Percentiles rank a stretch among this genome's conserved stretches.
Conservation (phyloP, 2,797 vertebrate species). For the Odontamblyopus rebecca region DNA sequence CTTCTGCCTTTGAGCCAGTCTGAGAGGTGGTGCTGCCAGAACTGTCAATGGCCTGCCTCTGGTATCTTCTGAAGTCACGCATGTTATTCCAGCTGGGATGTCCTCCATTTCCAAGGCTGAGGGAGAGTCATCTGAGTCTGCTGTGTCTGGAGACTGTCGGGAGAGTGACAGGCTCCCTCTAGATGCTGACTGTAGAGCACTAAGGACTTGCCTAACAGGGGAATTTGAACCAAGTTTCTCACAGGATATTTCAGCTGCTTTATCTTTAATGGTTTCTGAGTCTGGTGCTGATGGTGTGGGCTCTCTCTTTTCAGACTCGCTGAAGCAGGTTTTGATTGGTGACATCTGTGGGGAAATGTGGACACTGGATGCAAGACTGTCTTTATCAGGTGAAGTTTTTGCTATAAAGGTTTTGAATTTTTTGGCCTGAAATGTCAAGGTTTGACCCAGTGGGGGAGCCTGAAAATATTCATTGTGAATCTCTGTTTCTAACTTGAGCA, state of each 20-base stretch:
- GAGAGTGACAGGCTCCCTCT: constrained; percentile 65
- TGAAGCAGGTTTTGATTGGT: constrained; percentile 12
- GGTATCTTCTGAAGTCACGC: constrained; percentile 63
- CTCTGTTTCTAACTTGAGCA: constrained; percentile 70
- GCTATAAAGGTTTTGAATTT: constrained; percentile 39
- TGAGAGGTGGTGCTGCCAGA: constrained; percentile 64
- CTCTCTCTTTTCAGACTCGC: constrained; percentile 30
- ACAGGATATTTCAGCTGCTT: constrained; percentile 44
- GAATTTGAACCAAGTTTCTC: constrained; percentile 67
- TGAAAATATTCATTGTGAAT: constrained; percentile 74
- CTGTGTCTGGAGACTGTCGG: constrained; percentile 74
- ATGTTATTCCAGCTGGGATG: constrained; percentile 76
- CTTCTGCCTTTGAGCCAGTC: constrained; percentile 58
- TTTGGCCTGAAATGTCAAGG: constrained; percentile 54
- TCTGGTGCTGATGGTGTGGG: constrained; percentile 26
- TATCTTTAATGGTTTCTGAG: constrained; percentile 55
- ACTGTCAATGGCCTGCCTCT: constrained; percentile 59
- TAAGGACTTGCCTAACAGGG: constrained; percentile 71
- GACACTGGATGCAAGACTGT: constrained; percentile 9
- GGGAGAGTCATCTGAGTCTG: constrained; percentile 80
- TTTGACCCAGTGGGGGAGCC: constrained; percentile 71
- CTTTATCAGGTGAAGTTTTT: constrained; percentile 25
- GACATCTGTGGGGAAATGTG: constrained; percentile 1
- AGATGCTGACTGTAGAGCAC: constrained; percentile 70
- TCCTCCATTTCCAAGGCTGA: constrained; percentile 86